A percentile compares a stretch with the other conserved stretches of the same genome.
These are phyloP conservation scores for Montifringilla adamsi DNA, from an alignment of 2,113 vertebrate genomes.

Conservation along the genomic window DNA sequence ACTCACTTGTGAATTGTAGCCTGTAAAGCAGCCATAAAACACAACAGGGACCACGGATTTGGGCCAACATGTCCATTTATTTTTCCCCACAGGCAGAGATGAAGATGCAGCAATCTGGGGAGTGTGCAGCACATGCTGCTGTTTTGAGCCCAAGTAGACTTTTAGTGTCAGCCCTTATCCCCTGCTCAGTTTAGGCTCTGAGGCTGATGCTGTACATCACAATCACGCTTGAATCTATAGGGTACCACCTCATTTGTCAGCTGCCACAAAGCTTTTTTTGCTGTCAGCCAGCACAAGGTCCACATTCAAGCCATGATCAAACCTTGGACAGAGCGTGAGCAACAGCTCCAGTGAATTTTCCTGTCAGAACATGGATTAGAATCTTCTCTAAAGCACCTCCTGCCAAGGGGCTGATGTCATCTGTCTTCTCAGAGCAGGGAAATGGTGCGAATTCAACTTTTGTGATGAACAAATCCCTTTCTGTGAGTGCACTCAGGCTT, in stretches of 20 bases:
- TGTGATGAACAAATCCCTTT: conserved; percentile 31
- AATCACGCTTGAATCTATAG: conserved; percentile 54
- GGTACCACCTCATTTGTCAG: conserved; percentile 73
- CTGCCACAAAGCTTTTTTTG: conserved; percentile 47
- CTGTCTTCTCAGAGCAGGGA: not conserved
- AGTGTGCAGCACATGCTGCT: conserved; percentile 3
- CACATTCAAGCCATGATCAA: not conserved
- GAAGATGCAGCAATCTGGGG: conserved; percentile 1
- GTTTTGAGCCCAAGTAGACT: conserved; percentile 23
- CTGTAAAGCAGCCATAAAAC: conserved; percentile 15
- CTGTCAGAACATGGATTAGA: conserved; percentile 59
- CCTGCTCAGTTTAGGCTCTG: not conserved
- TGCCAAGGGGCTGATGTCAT: conserved; percentile 37
- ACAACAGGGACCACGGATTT: not conserved
- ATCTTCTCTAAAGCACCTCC: conserved; percentile 43
- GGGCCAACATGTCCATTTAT: conserved; percentile 34
- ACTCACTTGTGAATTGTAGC: not conserved
- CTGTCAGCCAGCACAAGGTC: conserved; percentile 46
- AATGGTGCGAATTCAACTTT: conserved; percentile 30
- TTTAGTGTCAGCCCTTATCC: conserved; percentile 39
- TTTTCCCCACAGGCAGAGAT: conserved; percentile 16
- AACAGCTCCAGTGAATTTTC: conserved; percentile 63
- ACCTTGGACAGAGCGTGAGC: conserved; percentile 40
- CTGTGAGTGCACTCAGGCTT: not conserved
- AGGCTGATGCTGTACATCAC: conserved; percentile 42